phyloP scores from a whole-genome alignment of 2,888 invertebrate species.

The Sisyra terminalis region DNA sequence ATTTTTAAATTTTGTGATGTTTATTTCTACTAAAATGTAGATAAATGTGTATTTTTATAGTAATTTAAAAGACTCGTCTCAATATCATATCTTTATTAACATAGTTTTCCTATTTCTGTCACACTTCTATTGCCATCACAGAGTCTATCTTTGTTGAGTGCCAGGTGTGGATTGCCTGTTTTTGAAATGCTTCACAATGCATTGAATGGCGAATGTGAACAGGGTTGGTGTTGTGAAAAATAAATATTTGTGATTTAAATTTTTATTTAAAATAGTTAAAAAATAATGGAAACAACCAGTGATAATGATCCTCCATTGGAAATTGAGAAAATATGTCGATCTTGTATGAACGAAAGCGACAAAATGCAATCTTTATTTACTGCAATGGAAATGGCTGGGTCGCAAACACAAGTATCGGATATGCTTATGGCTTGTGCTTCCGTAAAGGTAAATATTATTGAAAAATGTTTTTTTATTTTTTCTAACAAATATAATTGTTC shows the following conservation, averaged over 20 bases:
- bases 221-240: conserved; percentile 5
- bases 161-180: conserved; percentile 4
- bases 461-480: not conserved
- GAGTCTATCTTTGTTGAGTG: not conserved
- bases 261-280: not conserved
- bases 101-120: too few relatives aligned
- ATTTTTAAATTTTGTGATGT: too few relatives aligned
- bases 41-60: too few relatives aligned
- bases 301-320: not conserved
- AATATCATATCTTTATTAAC: too few relatives aligned
- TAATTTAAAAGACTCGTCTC: too few relatives aligned
- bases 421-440: conserved; percentile 27
- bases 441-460: conserved; percentile 19
- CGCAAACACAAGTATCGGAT: conserved; percentile 22
- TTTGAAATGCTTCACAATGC: not conserved
- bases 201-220: conserved; percentile 6
- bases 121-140: too few relatives aligned
- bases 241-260: conserved; percentile 1
- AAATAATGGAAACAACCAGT: not conserved
- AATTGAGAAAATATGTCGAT: conserved; percentile 26
- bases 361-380: conserved; percentile 26
- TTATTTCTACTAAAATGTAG: too few relatives aligned
- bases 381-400: conserved; percentile 18
- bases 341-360: conserved; percentile 24
- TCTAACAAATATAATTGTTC: too few relatives aligned